Evolutionary conservation across 2,797 vertebrate species (phyloP).

Genomic region (Podarcis siculus): DNA sequence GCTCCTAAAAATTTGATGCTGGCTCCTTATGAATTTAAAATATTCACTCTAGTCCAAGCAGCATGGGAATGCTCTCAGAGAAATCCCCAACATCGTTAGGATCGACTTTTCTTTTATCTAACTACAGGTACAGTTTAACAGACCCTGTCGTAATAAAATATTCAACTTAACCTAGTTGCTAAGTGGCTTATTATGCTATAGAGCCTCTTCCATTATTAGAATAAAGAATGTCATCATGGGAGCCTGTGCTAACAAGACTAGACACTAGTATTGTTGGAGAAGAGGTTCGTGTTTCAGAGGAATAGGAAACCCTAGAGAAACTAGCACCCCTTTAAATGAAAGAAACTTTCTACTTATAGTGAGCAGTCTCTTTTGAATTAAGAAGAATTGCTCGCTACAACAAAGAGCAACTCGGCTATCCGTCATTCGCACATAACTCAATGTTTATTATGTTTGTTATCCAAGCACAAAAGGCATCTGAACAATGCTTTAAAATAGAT

Average conservation of each 20-base stretch:
- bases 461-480: neutral
- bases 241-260: slow-evolving; percentile 52
- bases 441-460: slow-evolving; percentile 27
- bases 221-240: slow-evolving; percentile 56
- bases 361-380: slow-evolving; percentile 40
- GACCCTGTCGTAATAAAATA: slow-evolving; percentile 63
- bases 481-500: neutral
- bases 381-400: slow-evolving; percentile 42
- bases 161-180: slow-evolving; percentile 59
- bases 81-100: slow-evolving; percentile 44
- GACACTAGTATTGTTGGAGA: slow-evolving; percentile 38
- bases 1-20: slow-evolving; percentile 9
- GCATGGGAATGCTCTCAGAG: slow-evolving; percentile 41
- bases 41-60: neutral
- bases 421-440: slow-evolving; percentile 30
- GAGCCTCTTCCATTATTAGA: slow-evolving; percentile 50
- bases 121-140: slow-evolving; percentile 49
- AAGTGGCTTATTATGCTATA: slow-evolving; percentile 45
- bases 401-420: slow-evolving; percentile 41
- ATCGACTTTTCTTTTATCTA: slow-evolving; percentile 53
- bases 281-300: slow-evolving; percentile 44
- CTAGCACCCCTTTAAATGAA: slow-evolving; percentile 28
- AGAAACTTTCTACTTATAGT: slow-evolving; percentile 44
- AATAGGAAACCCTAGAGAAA: slow-evolving; percentile 40
- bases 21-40: slow-evolving; percentile 8